Percentiles rank a stretch among this genome's conserved stretches.
These are phyloP conservation scores for Chaetorhynchus papuensis DNA, from an alignment of 2,113 vertebrate species.

Conservation along the genomic window DNA sequence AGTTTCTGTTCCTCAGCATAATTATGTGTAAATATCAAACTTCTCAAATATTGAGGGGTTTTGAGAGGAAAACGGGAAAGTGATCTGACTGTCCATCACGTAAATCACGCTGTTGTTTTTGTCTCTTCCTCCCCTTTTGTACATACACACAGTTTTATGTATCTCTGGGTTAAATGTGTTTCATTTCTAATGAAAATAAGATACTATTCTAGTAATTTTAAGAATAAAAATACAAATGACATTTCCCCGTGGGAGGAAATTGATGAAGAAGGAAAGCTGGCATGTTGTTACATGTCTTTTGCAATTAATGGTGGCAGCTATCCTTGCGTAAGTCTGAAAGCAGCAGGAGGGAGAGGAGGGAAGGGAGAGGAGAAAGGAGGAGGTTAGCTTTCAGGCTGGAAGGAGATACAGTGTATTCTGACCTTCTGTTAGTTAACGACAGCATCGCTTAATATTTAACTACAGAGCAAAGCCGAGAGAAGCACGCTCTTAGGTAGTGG, in stretches of 20 bases:
- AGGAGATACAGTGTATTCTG: slow-evolving; percentile 14
- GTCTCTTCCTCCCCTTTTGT: background rate
- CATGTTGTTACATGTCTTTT: background rate
- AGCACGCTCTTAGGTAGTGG: background rate
- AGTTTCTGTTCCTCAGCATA: background rate
- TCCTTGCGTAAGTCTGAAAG: background rate
- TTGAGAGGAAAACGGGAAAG: background rate
- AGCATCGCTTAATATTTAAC: slow-evolving; percentile 38
- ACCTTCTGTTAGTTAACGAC: background rate
- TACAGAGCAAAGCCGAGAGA: background rate
- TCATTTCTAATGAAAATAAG: background rate
- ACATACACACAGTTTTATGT: background rate
- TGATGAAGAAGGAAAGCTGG: background rate
- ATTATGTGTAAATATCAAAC: background rate
- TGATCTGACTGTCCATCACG: background rate
- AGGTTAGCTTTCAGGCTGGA: slow-evolving; percentile 3
- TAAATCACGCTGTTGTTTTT: background rate
- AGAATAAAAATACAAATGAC: background rate
- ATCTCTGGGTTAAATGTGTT: background rate
- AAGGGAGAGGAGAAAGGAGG: background rate
- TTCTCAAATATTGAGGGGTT: background rate
- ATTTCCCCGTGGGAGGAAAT: background rate
- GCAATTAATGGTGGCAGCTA: background rate
- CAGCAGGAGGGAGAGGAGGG: background rate
- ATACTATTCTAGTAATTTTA: background rate